A percentile compares a stretch with the other conserved stretches of the same genome.
phyloP scores from a whole-genome alignment of 1,140 invertebrate genomes.

The Leptinotarsa undecemlineata region DNA sequence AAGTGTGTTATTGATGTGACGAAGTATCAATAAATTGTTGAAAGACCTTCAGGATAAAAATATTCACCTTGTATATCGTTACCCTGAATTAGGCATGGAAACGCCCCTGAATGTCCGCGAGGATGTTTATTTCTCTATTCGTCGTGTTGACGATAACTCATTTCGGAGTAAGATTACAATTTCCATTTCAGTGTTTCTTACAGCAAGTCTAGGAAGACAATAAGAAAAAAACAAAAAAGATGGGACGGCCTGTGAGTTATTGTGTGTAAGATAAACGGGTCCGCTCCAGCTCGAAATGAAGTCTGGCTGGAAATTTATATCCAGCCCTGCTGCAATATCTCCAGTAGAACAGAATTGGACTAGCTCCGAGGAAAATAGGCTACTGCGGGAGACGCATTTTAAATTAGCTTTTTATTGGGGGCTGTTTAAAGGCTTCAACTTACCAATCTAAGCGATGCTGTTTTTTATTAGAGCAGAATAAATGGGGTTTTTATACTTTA shows the following conservation, averaged over 20 bases:
- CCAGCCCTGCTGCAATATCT: conserved; percentile 55
- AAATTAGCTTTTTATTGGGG: conserved; percentile 54
- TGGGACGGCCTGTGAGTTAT: conserved; percentile 55
- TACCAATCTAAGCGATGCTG: conserved; percentile 35
- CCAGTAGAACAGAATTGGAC: conserved; percentile 54
- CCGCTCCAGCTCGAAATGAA: conserved; percentile 56
- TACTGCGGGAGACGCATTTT: conserved; percentile 52
- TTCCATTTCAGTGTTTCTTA: conserved; percentile 53
- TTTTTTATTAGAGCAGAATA: conserved; percentile 26
- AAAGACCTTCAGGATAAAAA: too few species aligned
- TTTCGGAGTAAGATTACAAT: conserved; percentile 53
- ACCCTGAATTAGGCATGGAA: not conserved
- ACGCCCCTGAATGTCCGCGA: conserved; percentile 14
- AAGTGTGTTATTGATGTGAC: too few species aligned
- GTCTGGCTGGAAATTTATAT: conserved; percentile 56
- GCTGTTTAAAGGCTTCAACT: conserved; percentile 42
- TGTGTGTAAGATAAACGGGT: conserved; percentile 57
- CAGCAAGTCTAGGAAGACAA: conserved; percentile 53
- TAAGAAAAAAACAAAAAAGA: conserved; percentile 54
- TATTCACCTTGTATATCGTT: too few species aligned
- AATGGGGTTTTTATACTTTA: conserved; percentile 3
- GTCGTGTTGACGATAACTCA: conserved; percentile 51
- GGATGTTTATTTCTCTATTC: conserved; percentile 47
- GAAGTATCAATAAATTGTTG: too few species aligned
- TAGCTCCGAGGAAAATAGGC: conserved; percentile 53